Evolutionary conservation across 1,140 invertebrate species (phyloP).

Genomic region (Mamestra configurata): DNA sequence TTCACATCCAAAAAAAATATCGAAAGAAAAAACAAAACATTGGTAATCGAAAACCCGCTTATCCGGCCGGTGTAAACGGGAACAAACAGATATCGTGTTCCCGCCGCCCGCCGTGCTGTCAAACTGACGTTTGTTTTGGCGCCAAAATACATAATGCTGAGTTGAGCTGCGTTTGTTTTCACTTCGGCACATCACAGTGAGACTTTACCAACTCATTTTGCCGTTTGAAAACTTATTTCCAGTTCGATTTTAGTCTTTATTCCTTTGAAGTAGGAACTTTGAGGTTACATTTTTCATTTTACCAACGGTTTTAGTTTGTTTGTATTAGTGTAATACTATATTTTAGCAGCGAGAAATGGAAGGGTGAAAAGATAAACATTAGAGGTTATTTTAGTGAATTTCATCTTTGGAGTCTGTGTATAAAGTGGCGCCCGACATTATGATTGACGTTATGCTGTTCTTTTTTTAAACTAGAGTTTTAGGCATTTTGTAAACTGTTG

Average conservation of each 20-base stretch:
- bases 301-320: slow-evolving; percentile 61
- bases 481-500: slow-evolving; percentile 48
- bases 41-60: slow-evolving; percentile 81
- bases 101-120: slow-evolving; percentile 86
- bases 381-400: slow-evolving; percentile 85
- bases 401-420: slow-evolving; percentile 79
- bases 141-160: slow-evolving; percentile 87
- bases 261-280: slow-evolving; percentile 45
- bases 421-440: slow-evolving; percentile 81
- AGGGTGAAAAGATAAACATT: slow-evolving; percentile 86
- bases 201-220: slow-evolving; percentile 71
- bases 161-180: slow-evolving; percentile 74
- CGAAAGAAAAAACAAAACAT: slow-evolving; percentile 61
- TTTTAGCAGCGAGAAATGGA: slow-evolving; percentile 83
- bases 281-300: slow-evolving; percentile 51
- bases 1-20: too few relatives aligned
- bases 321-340: slow-evolving; percentile 84
- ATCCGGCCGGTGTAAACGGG: slow-evolving; percentile 79
- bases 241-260: slow-evolving; percentile 67
- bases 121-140: slow-evolving; percentile 85
- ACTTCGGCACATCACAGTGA: slow-evolving; percentile 81
- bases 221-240: slow-evolving; percentile 63
- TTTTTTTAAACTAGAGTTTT: slow-evolving; percentile 62
- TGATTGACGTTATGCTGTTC: slow-evolving; percentile 79
- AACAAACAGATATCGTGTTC: slow-evolving; percentile 84